Base-by-base conservation (phyloP, 1,140 invertebrate species). In the Tetraneura akinire region DNA sequence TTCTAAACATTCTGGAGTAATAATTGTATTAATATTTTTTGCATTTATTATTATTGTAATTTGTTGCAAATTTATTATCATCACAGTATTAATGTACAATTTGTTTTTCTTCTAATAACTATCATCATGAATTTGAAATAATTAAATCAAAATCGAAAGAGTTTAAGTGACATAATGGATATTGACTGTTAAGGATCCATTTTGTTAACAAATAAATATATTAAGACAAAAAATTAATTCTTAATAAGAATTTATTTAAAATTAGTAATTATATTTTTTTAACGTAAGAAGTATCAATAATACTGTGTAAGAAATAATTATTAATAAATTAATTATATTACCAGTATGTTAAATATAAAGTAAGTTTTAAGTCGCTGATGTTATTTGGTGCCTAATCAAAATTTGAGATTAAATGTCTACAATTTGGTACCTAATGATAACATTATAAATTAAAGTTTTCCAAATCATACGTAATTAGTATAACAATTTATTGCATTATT, bases 281-380 rank as follows among this genome's bases (percentile, higher is more conserved):
- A 37, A 37, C 8, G 8, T 57, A 57, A 16, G 29, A 51, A 71
- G n/a, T 71, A 45, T 51, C 49, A 29, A 29, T 29, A 71, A 51
- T n/a, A 49, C 47, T 51, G 42, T 47, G 66, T 68, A 68, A 68
- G 66, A 47, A 68, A 71, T n/a, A 71, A 71, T 51, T 71, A 71
- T 71, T 71, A 45, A 51, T 71, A 51, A 71, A 71, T n/a, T 71
- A 51, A 49, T 71, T 71, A 51, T 71, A 71, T 49, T 71, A 71
- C 45, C 23, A 71, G 45, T 71, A 23, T 71, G 45, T 71, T 71
- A 71, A 51, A 45, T 71, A 70, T 70, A 49, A 26, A 26, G 18
- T 70, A 51, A 71, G 68, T 51, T 51, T 47, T 49, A 71, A 71
- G 45, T 71, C 68, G 29, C 45, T 66, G 21, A 45, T 37, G 37